Conservation (phyloP, 2,888 invertebrate species). For the Dendrolimus pini region DNA sequence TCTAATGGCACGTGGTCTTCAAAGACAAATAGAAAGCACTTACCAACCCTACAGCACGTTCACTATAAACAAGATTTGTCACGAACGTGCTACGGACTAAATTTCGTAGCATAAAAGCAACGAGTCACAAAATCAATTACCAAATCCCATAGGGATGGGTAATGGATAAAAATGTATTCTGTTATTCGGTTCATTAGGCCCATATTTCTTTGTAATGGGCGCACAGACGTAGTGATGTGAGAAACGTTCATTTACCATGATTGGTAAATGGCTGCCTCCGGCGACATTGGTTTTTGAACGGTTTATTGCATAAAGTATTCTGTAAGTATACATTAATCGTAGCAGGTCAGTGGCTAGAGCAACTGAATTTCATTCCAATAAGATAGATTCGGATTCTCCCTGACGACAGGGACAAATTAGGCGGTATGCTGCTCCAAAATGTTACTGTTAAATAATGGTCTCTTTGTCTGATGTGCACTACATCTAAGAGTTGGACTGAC, state of each 20-base stretch:
- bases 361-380: too few species aligned
- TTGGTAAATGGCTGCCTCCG: conserved; percentile 19
- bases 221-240: conserved; percentile 8
- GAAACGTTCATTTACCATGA: conserved; percentile 21
- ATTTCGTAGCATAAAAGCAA: conserved; percentile 3
- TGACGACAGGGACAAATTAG: too few species aligned
- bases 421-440: too few species aligned
- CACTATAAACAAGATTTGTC: conserved; percentile 1
- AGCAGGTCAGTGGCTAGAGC: too few species aligned
- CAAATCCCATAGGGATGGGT: background rate
- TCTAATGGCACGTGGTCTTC: too few species aligned
- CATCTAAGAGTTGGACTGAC: too few species aligned
- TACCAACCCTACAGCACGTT: background rate
- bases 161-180: conserved; percentile 9
- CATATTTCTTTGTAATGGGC: conserved; percentile 4
- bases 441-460: too few species aligned
- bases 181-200: conserved; percentile 6
- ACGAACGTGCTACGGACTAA: background rate
- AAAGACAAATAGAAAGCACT: too few species aligned
- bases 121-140: conserved; percentile 9
- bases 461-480: too few species aligned
- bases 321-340: too few species aligned
- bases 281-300: background rate
- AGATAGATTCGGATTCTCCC: too few species aligned
- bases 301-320: too few species aligned